Base-by-base conservation (phyloP, 2,113 vertebrate genomes). In the Passer domesticus region DNA sequence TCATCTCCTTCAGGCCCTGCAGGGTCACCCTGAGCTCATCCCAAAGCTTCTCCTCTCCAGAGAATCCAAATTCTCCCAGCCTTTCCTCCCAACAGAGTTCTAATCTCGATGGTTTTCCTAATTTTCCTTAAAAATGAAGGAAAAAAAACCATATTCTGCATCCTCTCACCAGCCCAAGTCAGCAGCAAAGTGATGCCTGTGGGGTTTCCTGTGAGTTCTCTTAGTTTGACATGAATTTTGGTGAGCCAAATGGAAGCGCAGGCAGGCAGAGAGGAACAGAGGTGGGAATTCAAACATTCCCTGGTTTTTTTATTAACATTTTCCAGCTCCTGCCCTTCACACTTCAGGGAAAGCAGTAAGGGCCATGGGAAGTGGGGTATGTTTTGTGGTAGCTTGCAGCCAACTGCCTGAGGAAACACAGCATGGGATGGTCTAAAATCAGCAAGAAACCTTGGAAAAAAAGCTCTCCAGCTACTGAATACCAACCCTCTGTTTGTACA, bases 61-160 rank as follows among this genome's bases (percentile, higher is more conserved):
- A 49, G 2, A 43, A 58, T 13, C 50, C 43, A 8, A 64, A 1
- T 2, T 8, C 11, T 49, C 43, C 1, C 50, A 58, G 6, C 43
- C 50, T 49, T 72, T 64, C 21, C 59, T 28, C 43, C 2, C 4
- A 43, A 30, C 9, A 31, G 15, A 41, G 10, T 67, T 50, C 39
- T 22, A 52, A 88, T 62, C 24, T 16, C 3, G 14, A 53, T 11
- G 24, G 23, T 74, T 33, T 82, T 6, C 17, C 52, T 43, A 16
- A 33, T 16, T 90, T 67, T 9, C 12, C 25, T 58, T 73, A 66
- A 91, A 87, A 93, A 43, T 43, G 11, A 76, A 52, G 16, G 3
- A 2, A 1, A 3, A 6, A 15, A 59, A 83, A 85, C 14, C 1
- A 0, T 15, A 5, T 59, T 49, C 33, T 1, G 0, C 28, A 4